Evolutionary conservation across 2,113 vertebrate species (phyloP).

Genomic region (Stegostoma tigrinum): DNA sequence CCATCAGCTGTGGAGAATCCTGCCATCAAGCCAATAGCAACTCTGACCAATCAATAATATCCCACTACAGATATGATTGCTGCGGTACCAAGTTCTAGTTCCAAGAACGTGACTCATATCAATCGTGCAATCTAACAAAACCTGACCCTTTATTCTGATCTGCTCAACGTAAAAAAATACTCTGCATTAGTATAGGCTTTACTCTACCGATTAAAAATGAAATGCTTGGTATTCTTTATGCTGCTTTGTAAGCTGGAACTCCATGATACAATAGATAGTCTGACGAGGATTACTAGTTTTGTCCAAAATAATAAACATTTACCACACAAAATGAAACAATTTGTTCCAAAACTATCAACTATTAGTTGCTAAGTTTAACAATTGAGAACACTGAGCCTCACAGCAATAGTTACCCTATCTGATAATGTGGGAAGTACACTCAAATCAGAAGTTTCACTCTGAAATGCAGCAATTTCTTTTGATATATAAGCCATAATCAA

Average conservation of each 20-base stretch:
- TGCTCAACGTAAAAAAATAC: background rate
- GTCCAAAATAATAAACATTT: background rate
- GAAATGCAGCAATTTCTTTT: background rate
- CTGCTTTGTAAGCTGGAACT: background rate
- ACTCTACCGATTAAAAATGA: background rate
- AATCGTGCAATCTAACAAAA: background rate
- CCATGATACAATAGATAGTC: background rate
- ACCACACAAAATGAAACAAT: background rate
- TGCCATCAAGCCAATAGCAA: background rate
- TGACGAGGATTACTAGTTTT: background rate
- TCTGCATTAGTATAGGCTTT: background rate
- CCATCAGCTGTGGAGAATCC: background rate
- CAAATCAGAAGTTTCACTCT: background rate
- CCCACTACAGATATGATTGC: background rate
- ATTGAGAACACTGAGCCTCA: background rate
- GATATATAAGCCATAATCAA: background rate
- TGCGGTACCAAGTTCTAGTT: background rate
- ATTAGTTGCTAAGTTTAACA: background rate
- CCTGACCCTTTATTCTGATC: background rate
- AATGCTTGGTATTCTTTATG: background rate
- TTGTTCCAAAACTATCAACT: background rate
- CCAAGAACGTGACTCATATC: background rate
- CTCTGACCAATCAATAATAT: background rate
- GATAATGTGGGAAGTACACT: background rate
- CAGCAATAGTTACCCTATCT: background rate